phyloP scores from a whole-genome alignment of 1,140 invertebrate species.

The Temnothorax longispinosus region DNA sequence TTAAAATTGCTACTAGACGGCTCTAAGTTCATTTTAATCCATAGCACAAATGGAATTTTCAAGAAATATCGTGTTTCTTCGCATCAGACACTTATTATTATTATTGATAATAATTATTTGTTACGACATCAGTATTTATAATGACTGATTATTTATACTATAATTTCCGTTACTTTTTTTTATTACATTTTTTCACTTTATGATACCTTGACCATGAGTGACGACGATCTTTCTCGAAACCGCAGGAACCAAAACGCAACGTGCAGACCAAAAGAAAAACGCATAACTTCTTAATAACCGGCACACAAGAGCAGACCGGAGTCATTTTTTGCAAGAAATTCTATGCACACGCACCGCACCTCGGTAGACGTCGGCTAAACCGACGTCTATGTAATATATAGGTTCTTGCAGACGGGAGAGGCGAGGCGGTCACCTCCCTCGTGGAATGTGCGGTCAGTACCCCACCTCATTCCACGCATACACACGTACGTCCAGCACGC shows the following conservation, averaged over 20 bases:
- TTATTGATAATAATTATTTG: background rate
- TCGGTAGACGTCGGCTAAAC: slow-evolving; percentile 53
- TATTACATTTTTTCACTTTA: background rate
- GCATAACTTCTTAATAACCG: slow-evolving; percentile 44
- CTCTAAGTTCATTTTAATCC: background rate
- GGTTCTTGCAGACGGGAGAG: slow-evolving; percentile 67
- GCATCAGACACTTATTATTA: background rate
- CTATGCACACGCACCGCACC: slow-evolving; percentile 50
- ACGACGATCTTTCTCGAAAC: background rate
- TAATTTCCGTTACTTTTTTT: background rate
- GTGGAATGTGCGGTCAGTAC: slow-evolving; percentile 82
- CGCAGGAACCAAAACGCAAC: background rate
- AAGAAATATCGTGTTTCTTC: background rate
- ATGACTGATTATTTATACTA: background rate
- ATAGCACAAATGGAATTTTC: background rate
- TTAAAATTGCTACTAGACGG: background rate
- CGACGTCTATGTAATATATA: slow-evolving; percentile 57
- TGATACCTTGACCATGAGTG: too few relatives aligned
- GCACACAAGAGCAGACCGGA: background rate
- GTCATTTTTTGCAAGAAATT: slow-evolving; percentile 34
- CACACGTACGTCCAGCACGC: background rate
- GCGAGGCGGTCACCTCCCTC: slow-evolving; percentile 78
- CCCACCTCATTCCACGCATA: slow-evolving; percentile 68
- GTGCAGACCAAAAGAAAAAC: background rate
- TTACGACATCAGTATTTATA: background rate